These are phyloP conservation scores for Drosophila busckii DNA, from an alignment of 1,140 invertebrate species.

Conservation along the genomic window DNA sequence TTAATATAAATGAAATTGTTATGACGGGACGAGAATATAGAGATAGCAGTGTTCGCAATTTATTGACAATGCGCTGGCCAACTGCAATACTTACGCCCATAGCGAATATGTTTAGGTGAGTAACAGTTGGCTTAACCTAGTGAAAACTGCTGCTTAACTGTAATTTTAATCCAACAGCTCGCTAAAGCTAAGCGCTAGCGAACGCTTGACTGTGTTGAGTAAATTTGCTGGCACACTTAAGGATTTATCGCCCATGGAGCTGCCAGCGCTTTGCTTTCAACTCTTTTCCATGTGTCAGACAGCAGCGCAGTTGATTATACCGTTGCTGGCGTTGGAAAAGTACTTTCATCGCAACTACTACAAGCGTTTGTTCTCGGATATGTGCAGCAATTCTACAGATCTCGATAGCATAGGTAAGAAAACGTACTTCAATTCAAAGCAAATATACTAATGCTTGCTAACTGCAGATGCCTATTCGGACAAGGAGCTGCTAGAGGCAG, in stretches of 20 bases:
- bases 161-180: slow-evolving; percentile 30
- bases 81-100: slow-evolving; percentile 73
- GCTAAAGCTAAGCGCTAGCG: slow-evolving; percentile 67
- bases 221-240: slow-evolving; percentile 79
- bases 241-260: slow-evolving; percentile 78
- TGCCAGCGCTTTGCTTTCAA: slow-evolving; percentile 79
- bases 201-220: slow-evolving; percentile 75
- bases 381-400: slow-evolving; percentile 72
- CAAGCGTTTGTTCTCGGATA: slow-evolving; percentile 67
- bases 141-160: neutral
- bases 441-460: neutral
- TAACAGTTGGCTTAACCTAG: neutral
- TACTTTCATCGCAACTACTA: slow-evolving; percentile 79
- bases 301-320: slow-evolving; percentile 62
- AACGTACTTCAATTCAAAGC: no score
- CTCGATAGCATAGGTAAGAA: slow-evolving; percentile 79
- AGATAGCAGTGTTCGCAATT: slow-evolving; percentile 61
- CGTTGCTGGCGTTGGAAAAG: slow-evolving; percentile 77
- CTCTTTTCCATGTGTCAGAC: slow-evolving; percentile 79
- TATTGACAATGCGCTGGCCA: slow-evolving; percentile 78
- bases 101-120: slow-evolving; percentile 79
- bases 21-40: slow-evolving; percentile 78
- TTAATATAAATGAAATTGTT: slow-evolving; percentile 69
- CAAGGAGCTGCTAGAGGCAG: slow-evolving; percentile 70
- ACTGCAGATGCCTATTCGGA: slow-evolving; percentile 66